These are phyloP conservation scores for Lepus timidus DNA, from an alignment of 2,113 vertebrate species.

Conservation along the genomic window DNA sequence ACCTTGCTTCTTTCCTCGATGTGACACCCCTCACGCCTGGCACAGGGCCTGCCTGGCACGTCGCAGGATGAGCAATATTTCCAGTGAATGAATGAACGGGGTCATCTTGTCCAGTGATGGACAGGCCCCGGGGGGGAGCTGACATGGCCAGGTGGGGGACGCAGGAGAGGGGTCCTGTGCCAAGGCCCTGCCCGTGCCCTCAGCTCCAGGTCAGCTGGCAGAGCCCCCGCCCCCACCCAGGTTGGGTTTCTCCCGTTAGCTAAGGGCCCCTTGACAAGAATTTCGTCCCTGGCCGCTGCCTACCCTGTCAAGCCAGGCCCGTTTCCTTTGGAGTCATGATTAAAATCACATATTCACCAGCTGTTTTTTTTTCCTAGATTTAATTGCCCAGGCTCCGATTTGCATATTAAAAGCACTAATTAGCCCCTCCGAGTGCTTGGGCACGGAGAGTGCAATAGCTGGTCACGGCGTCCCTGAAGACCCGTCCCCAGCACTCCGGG, in stretches of 20 bases:
- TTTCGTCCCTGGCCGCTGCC: background rate
- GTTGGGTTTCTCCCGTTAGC: background rate
- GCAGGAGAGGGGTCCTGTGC: background rate
- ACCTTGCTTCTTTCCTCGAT: background rate
- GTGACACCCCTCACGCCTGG: background rate
- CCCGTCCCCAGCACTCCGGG: conserved; percentile 85
- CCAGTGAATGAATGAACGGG: background rate
- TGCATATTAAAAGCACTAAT: conserved; percentile 99
- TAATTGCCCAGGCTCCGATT: conserved; percentile 97
- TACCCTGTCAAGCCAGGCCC: conserved; percentile 83
- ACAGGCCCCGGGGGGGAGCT: background rate
- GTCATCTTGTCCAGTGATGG: background rate
- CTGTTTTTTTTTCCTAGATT: conserved; percentile 92
- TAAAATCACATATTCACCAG: conserved; percentile 99
- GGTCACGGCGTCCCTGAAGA: conserved; percentile 91
- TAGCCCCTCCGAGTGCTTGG: conserved; percentile 97
- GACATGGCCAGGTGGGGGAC: fast-evolving
- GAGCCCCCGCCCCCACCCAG: background rate
- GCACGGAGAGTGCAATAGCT: conserved; percentile 92
- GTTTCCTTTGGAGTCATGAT: conserved; percentile 91
- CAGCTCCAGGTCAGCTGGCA: fast-evolving
- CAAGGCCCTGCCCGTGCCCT: background rate
- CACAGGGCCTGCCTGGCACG: background rate
- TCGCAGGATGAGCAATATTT: no score
- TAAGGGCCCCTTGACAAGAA: background rate